Evolutionary conservation across 2,888 invertebrate genomes (phyloP).

Genomic region (Liodrosophila aerea): DNA sequence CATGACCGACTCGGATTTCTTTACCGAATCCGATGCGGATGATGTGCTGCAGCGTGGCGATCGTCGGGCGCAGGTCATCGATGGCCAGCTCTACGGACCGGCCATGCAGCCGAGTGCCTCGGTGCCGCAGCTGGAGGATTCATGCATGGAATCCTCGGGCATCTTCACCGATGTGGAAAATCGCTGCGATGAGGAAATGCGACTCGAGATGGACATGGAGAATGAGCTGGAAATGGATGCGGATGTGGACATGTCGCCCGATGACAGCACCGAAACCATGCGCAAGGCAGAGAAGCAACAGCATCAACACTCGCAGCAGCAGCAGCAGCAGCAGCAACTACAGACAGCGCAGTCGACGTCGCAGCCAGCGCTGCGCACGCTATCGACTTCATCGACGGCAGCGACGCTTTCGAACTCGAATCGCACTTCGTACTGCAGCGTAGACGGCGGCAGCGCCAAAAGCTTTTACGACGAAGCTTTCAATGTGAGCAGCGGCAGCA

Average conservation of each 20-base stretch:
- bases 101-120: slow-evolving; percentile 82
- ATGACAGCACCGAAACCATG: slow-evolving; percentile 82
- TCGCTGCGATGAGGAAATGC: slow-evolving; percentile 85
- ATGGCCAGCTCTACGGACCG: slow-evolving; percentile 92
- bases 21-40: slow-evolving; percentile 94
- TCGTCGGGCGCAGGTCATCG: slow-evolving; percentile 91
- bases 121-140: slow-evolving; percentile 87
- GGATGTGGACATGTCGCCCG: slow-evolving; percentile 71
- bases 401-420: slow-evolving; percentile 80
- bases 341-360: too few species aligned
- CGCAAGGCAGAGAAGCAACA: slow-evolving; percentile 68
- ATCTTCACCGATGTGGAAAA: slow-evolving; percentile 94
- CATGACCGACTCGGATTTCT: slow-evolving; percentile 96
- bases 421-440: slow-evolving; percentile 80
- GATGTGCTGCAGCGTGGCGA: slow-evolving; percentile 88
- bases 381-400: slow-evolving; percentile 74
- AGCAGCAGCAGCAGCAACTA: slow-evolving; percentile 59
- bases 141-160: slow-evolving; percentile 94
- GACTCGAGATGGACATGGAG: slow-evolving; percentile 35
- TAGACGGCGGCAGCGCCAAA: slow-evolving; percentile 76
- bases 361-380: slow-evolving; percentile 80
- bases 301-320: slow-evolving; percentile 63
- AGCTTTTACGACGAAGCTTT: slow-evolving; percentile 81
- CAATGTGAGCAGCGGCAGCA: slow-evolving; percentile 22
- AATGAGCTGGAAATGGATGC: slow-evolving; percentile 54